Evolutionary conservation across 1,140 invertebrate genomes (phyloP).

Genomic region (Lanistes nyassanus): DNA sequence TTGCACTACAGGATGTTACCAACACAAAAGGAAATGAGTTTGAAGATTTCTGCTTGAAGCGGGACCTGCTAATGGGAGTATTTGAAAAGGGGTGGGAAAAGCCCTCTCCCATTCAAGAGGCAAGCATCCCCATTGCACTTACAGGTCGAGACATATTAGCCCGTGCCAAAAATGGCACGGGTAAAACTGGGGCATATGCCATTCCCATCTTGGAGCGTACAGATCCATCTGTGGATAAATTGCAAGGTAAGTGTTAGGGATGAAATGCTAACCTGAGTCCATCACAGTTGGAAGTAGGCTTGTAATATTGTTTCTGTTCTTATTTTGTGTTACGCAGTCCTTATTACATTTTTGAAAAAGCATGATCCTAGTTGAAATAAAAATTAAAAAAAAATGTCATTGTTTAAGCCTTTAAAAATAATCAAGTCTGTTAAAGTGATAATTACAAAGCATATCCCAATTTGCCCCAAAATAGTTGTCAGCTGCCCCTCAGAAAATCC

Average conservation of each 20-base stretch:
- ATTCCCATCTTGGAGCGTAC: constrained; percentile 97
- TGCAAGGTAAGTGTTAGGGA: constrained; percentile 77
- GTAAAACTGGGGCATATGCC: constrained; percentile 99
- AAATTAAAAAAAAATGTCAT: too few species aligned
- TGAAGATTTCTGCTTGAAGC: constrained; percentile 98
- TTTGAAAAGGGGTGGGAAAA: constrained; percentile 99
- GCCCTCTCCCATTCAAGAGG: constrained; percentile 95
- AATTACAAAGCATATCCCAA: too few species aligned
- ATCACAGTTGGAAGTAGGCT: too few species aligned
- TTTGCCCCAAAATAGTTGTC: too few species aligned
- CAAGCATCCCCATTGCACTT: constrained; percentile 95
- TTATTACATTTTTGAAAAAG: too few species aligned
- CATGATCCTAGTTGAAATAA: too few species aligned
- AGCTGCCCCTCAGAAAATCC: too few species aligned
- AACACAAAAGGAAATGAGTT: constrained; percentile 99
- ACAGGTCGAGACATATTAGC: constrained; percentile 98
- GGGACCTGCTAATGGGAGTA: constrained; percentile 98
- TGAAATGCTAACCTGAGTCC: too few species aligned
- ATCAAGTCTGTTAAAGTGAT: too few species aligned
- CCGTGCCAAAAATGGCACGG: constrained; percentile 99
- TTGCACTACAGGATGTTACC: constrained; percentile 89
- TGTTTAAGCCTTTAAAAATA: too few species aligned
- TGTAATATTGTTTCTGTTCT: too few species aligned
- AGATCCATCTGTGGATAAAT: constrained; percentile 79
- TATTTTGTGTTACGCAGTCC: too few species aligned